Evolutionary conservation across 2,888 invertebrate genomes (phyloP).

Genomic region (Leucophenga montana): DNA sequence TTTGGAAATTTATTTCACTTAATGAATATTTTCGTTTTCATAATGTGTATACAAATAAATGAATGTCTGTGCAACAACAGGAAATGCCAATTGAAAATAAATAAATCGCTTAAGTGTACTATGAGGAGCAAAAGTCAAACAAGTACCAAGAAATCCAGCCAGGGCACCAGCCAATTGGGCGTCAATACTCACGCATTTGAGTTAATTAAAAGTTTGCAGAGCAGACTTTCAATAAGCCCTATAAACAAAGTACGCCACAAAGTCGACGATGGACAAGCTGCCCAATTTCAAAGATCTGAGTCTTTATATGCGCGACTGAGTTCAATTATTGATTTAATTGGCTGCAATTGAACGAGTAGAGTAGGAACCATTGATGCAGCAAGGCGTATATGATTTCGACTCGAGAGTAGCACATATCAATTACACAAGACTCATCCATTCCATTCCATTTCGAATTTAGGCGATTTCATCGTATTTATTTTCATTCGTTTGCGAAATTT

Average conservation of each 20-base stretch:
- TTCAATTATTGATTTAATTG: constrained; percentile 59
- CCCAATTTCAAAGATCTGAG: constrained; percentile 1
- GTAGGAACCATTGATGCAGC: constrained; percentile 29
- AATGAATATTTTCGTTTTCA: too few relatives aligned
- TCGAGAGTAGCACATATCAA: constrained; percentile 18
- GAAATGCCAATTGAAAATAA: constrained; percentile 42
- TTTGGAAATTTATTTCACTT: too few relatives aligned
- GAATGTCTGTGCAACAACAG: constrained; percentile 31
- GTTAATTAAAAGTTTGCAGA: constrained; percentile 31
- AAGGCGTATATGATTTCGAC: background rate
- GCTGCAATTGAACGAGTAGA: constrained; percentile 49
- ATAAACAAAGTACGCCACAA: constrained; percentile 45
- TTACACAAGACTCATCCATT: background rate
- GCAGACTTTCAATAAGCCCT: constrained; percentile 33
- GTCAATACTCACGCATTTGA: constrained; percentile 22
- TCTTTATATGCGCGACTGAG: background rate
- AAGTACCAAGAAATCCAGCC: too few relatives aligned
- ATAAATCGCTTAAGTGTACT: constrained; percentile 41
- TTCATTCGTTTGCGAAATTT: background rate
- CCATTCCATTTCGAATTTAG: constrained; percentile 28
- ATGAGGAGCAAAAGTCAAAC: constrained; percentile 18
- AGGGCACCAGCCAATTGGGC: background rate
- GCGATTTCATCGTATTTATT: too few relatives aligned
- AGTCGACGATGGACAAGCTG: constrained; percentile 25
- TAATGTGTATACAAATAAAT: too few relatives aligned